Base-by-base conservation (phyloP, 2,888 invertebrate genomes). In the Teinopalpus imperialis region DNA sequence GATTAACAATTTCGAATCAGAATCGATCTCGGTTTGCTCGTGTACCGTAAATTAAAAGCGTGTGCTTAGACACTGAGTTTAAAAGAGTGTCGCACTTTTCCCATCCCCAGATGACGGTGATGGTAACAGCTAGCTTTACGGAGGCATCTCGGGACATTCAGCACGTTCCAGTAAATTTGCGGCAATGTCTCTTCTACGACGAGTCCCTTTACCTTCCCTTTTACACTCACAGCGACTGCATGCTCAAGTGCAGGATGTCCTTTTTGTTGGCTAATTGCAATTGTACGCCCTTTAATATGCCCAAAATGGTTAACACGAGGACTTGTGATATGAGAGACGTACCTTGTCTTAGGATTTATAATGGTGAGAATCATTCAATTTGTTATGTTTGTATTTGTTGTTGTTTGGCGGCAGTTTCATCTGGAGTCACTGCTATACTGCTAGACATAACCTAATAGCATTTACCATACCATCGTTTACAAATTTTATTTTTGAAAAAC, bases 211-310 rank as follows among this genome's bases (percentile, higher is more conserved):
- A 80, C 32, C 62, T 86, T 3, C 68, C 66, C 1, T 86, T 83
- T 54, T 91, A 91, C 61, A 91, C 90, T 0, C 85, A 89, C 61
- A 91, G 91, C 56, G 90, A 91, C 56, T 92, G 91, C 59, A 76
- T 91, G 58, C 71, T 91, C 43, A 88, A 90, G 55, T 92, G 92
- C 53, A 81, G 91, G 34, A 81, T 90, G 69, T 62, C 71, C 24
- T 91, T 90, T 54, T 74, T 91, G 6, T 53, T 83, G 0, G 71
- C 77, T 0, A 77, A 81, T 2, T 92, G 92, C 53, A 81, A 88
- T 23, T 92, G 92, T 52, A 81, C 90, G 1, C 91, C 91, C 0
- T 91, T 91, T 49, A 90, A 88, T 54, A 89, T 90, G 75, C 90
- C 85, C 3, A 78, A 78, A 51, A 66, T 80, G 57, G 56, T 56